A percentile compares a stretch with the other conserved stretches of the same genome.
phyloP scores from a whole-genome alignment of 2,888 invertebrate genomes.

The Apotomis turbidana region DNA sequence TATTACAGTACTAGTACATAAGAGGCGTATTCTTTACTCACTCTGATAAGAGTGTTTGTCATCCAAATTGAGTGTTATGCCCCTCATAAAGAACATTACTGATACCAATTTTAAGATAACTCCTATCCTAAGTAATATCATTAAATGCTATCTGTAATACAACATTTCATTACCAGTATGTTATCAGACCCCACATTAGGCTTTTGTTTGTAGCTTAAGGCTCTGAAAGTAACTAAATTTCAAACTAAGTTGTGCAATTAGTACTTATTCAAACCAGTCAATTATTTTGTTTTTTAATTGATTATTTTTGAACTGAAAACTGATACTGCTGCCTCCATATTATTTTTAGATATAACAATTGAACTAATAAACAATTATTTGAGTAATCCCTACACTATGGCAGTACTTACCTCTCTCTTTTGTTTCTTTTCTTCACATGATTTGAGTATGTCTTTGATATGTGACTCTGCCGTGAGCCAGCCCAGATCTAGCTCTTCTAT shows the following conservation, averaged over 20 bases:
- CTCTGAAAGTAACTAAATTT: too few relatives aligned
- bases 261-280: too few relatives aligned
- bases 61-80: slow-evolving; percentile 15
- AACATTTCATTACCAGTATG: background rate
- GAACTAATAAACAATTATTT: too few relatives aligned
- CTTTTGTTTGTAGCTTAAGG: background rate
- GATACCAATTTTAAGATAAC: slow-evolving; percentile 20
- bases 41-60: slow-evolving; percentile 31
- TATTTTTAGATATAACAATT: too few relatives aligned
- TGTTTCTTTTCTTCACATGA: slow-evolving; percentile 89
- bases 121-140: slow-evolving; percentile 3
- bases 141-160: slow-evolving; percentile 10
- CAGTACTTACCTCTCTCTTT: slow-evolving; percentile 88
- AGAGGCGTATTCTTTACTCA: slow-evolving; percentile 17
- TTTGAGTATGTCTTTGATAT: slow-evolving; percentile 87
- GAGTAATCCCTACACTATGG: too few relatives aligned
- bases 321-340: too few relatives aligned
- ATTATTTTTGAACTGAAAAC: too few relatives aligned
- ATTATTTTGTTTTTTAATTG: too few relatives aligned
- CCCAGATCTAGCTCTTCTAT: slow-evolving; percentile 93
- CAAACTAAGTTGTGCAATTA: too few relatives aligned
- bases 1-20: slow-evolving; percentile 12
- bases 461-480: slow-evolving; percentile 91
- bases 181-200: slow-evolving; percentile 9
- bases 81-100: slow-evolving; percentile 19